phyloP scores from a whole-genome alignment of 2,888 invertebrate species.

The Synanthedon formicaeformis region DNA sequence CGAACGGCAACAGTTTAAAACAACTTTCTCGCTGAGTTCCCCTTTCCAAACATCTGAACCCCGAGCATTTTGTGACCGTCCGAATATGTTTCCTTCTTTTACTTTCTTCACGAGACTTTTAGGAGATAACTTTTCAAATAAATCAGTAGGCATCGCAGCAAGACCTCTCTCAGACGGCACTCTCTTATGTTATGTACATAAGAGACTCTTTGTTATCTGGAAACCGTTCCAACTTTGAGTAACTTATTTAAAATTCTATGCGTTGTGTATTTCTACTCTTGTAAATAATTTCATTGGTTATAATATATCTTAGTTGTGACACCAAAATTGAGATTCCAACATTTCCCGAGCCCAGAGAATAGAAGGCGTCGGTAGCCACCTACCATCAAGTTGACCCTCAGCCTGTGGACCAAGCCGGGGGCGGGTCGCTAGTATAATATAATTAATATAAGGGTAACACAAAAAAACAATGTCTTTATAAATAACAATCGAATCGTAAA shows the following conservation, averaged over 20 bases:
- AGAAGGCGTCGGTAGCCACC: too few relatives aligned
- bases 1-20: slow-evolving; percentile 8
- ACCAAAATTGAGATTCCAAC: too few relatives aligned
- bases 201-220: slow-evolving; percentile 43
- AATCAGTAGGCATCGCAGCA: slow-evolving; percentile 49
- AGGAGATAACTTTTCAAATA: slow-evolving; percentile 54
- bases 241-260: slow-evolving; percentile 44
- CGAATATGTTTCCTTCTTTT: slow-evolving; percentile 35
- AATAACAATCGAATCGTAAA: too few relatives aligned
- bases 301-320: too few relatives aligned
- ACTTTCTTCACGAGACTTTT: slow-evolving; percentile 27
- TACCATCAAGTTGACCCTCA: too few relatives aligned
- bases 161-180: slow-evolving; percentile 21
- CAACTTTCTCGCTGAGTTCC: slow-evolving; percentile 14
- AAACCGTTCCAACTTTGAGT: slow-evolving; percentile 31
- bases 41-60: slow-evolving; percentile 14
- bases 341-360: too few relatives aligned
- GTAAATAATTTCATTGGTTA: neutral
- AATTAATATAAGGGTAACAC: too few relatives aligned
- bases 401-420: too few relatives aligned
- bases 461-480: too few relatives aligned
- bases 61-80: slow-evolving; percentile 29
- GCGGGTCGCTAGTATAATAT: too few relatives aligned
- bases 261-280: slow-evolving; percentile 18
- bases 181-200: slow-evolving; percentile 12